Percentiles rank a stretch among this genome's conserved stretches.
These are phyloP conservation scores for Perodicticus potto DNA, from an alignment of 2,797 vertebrate genomes.

Conservation along the genomic window DNA sequence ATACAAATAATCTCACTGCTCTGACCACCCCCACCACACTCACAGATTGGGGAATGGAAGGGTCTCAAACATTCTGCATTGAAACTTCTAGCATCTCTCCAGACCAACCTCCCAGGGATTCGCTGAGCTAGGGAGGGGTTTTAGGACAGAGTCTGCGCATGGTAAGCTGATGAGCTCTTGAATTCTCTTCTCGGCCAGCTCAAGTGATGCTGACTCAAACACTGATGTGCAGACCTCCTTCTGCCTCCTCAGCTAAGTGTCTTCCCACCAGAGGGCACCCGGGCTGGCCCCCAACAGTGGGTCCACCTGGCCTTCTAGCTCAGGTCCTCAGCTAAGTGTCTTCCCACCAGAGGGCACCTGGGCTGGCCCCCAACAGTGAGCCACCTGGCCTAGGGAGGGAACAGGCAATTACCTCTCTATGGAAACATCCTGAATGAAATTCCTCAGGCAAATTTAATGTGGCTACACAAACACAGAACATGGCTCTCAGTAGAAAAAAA, in stretches of 20 bases:
- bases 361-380: no score
- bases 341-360: neutral
- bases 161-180: neutral
- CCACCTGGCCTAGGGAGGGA: neutral
- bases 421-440: neutral
- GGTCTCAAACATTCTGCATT: neutral
- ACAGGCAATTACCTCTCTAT: neutral
- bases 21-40: fast-evolving
- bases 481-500: neutral
- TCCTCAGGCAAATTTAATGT: neutral
- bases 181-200: neutral
- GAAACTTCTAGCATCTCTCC: neutral
- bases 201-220: neutral
- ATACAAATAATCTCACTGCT: neutral
- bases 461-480: neutral
- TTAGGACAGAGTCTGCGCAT: fast-evolving
- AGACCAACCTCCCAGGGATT: neutral
- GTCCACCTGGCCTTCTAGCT: no score
- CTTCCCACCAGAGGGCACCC: neutral
- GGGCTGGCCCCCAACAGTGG: no score
- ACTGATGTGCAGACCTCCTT: neutral
- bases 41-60: no score
- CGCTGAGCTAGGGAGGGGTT: neutral
- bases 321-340: neutral
- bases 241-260: neutral